phyloP scores from a whole-genome alignment of 2,888 invertebrate genomes.

The Watsonalla binaria region DNA sequence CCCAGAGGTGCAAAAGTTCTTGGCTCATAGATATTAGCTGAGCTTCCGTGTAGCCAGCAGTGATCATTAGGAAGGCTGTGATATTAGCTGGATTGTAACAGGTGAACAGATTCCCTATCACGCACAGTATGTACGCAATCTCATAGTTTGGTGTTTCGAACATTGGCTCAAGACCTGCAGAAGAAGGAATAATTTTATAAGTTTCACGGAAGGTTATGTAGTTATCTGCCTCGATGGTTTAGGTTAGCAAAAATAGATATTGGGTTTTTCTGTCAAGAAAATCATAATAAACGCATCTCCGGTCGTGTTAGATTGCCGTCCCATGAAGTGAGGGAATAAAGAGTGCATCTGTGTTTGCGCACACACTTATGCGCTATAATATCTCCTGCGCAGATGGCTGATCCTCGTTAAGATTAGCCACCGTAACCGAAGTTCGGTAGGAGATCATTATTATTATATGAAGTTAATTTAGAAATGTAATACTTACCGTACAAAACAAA shows the following conservation, averaged over 20 bases:
- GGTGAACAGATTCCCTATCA: constrained; percentile 21
- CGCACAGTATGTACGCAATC: constrained; percentile 25
- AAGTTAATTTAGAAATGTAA: background rate
- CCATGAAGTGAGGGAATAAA: too few species aligned
- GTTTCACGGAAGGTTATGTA: background rate
- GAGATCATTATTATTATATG: too few species aligned
- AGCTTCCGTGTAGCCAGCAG: constrained; percentile 45
- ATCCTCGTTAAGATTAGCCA: too few species aligned
- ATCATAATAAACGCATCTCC: too few species aligned
- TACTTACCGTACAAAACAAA: constrained; percentile 34
- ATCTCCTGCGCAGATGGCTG: too few species aligned
- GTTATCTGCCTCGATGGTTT: too few species aligned
- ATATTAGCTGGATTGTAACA: constrained; percentile 36
- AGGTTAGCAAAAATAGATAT: too few species aligned
- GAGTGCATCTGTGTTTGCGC: too few species aligned
- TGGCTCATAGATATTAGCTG: constrained; percentile 44
- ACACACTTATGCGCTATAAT: too few species aligned
- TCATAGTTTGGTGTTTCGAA: constrained; percentile 48
- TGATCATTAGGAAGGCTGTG: constrained; percentile 36
- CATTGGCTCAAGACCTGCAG: constrained; percentile 49
- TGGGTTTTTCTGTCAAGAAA: too few species aligned
- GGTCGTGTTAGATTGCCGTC: too few species aligned
- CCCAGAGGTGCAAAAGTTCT: constrained; percentile 39
- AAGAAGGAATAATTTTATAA: constrained; percentile 5
- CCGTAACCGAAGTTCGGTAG: too few species aligned